Evolutionary conservation across 2,113 vertebrate genomes (phyloP).

Genomic region (Tupaia tana): DNA sequence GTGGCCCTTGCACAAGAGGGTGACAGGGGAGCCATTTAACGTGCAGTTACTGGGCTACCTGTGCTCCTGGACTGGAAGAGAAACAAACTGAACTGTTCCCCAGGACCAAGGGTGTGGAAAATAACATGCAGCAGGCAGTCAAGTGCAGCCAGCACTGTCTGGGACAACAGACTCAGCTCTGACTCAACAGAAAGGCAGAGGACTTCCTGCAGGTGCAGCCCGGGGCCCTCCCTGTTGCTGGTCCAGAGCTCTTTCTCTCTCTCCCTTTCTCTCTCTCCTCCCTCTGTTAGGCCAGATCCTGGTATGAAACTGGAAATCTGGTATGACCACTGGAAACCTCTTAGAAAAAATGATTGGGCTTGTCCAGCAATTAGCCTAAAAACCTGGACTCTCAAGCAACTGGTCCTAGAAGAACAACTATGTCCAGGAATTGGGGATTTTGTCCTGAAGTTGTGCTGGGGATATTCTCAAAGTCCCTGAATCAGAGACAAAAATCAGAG

Average conservation of each 20-base stretch:
- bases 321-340: neutral
- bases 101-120: neutral
- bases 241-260: neutral
- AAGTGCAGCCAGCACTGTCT: neutral
- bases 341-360: neutral
- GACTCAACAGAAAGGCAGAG: neutral
- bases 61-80: neutral
- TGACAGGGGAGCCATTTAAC: neutral
- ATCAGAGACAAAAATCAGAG: neutral
- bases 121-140: neutral
- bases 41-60: neutral
- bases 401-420: neutral
- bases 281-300: neutral
- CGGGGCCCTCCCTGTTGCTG: fast-evolving
- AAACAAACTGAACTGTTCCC: neutral
- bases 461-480: too few species aligned
- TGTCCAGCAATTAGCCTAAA: neutral
- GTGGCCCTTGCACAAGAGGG: neutral
- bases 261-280: neutral
- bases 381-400: neutral
- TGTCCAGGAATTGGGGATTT: neutral
- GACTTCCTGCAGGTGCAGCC: neutral
- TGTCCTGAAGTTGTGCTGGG: neutral
- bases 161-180: neutral
- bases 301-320: neutral